Conservation (phyloP, 1,140 invertebrate genomes). For the Nilaparvata lugens region DNA sequence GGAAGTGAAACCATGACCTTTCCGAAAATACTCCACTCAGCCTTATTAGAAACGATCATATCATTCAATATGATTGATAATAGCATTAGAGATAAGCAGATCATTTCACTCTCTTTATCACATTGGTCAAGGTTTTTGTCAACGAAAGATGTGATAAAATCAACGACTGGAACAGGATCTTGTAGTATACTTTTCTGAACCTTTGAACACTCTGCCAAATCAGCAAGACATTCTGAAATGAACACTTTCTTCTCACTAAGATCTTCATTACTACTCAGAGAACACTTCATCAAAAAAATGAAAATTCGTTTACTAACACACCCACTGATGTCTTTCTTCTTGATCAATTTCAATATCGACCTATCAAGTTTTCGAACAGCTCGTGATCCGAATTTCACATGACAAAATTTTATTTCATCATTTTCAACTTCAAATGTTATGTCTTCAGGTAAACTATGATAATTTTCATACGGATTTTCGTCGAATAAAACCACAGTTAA, state of each 20-base stretch:
- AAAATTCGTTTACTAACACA: conserved; percentile 2
- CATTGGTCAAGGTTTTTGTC: conserved; percentile 4
- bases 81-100: conserved; percentile 39
- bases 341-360: conserved; percentile 31
- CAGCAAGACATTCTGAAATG: conserved; percentile 30
- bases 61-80: conserved; percentile 34
- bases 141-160: conserved; percentile 34
- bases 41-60: conserved; percentile 21
- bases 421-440: conserved; percentile 33
- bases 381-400: conserved; percentile 9
- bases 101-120: conserved; percentile 29
- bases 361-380: conserved; percentile 29
- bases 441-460: conserved; percentile 27
- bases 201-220: conserved; percentile 28
- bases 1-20: conserved; percentile 39
- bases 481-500: conserved; percentile 28
- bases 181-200: conserved; percentile 35
- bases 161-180: conserved; percentile 33
- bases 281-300: conserved; percentile 10
- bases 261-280: neutral
- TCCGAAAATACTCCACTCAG: conserved; percentile 36
- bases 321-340: conserved; percentile 1
- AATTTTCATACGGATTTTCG: conserved; percentile 2
- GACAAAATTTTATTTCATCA: conserved; percentile 12
- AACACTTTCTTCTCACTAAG: conserved; percentile 10